A percentile compares a stretch with the other conserved stretches of the same genome.
phyloP scores from a whole-genome alignment of 2,113 vertebrate genomes.

The Paradisaea rubra region DNA sequence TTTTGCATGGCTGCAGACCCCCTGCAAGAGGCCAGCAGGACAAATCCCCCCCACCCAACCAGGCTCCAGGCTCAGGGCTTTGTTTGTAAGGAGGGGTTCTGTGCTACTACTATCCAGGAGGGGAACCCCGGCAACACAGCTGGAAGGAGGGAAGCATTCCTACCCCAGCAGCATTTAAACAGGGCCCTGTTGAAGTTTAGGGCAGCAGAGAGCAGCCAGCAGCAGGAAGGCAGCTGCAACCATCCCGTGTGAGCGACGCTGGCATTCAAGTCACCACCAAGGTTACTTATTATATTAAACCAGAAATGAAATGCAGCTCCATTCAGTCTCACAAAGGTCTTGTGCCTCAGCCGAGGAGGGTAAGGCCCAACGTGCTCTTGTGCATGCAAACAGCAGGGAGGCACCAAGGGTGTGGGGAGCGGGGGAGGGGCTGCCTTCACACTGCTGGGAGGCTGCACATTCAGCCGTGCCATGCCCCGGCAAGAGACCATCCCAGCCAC shows the following conservation, averaged over 20 bases:
- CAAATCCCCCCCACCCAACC: not conserved
- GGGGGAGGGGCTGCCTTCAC: not conserved
- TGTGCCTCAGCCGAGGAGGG: accelerated
- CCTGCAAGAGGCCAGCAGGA: not conserved
- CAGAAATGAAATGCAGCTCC: not conserved
- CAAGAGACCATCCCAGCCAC: not conserved
- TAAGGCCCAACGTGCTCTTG: not conserved
- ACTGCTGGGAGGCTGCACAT: accelerated
- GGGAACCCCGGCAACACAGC: accelerated
- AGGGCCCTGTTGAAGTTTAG: not conserved
- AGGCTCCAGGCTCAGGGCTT: not conserved
- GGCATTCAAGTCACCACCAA: not conserved
- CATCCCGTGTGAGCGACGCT: accelerated
- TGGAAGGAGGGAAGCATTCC: not conserved
- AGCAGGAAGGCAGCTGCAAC: not conserved
- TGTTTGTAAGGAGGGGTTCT: not conserved
- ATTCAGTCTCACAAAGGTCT: not conserved
- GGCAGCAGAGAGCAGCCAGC: not conserved
- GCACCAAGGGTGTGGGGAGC: not conserved
- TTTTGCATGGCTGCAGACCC: not conserved
- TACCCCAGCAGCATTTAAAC: not conserved
- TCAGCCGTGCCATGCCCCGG: accelerated
- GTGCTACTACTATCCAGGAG: not conserved
- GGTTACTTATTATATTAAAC: not conserved
- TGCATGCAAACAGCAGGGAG: conserved; percentile 11